phyloP scores from a whole-genome alignment of 2,113 vertebrate genomes.

The Phalacrocorax brasilianus region DNA sequence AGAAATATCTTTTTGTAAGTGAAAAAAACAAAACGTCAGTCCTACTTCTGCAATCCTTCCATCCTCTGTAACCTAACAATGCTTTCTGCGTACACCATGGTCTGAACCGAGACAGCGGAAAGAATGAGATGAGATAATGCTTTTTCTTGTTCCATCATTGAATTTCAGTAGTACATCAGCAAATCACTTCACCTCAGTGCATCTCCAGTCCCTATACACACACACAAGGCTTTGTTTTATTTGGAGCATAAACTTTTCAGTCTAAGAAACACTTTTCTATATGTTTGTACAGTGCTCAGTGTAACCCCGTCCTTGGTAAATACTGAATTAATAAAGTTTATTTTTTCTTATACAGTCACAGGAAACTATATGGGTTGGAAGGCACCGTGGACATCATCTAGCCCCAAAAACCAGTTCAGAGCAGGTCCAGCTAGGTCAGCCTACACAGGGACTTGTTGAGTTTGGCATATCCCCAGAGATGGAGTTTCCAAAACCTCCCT shows the following conservation, averaged over 20 bases:
- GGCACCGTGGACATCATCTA: not conserved
- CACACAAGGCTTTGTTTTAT: not conserved
- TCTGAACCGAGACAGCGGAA: not conserved
- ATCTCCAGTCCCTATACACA: not conserved
- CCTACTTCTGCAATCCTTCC: not conserved
- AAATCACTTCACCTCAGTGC: not conserved
- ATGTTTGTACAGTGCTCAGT: not conserved
- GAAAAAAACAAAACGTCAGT: not conserved
- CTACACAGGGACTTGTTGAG: not conserved
- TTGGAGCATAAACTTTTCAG: not conserved
- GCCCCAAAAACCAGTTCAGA: not conserved
- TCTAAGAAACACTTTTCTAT: not conserved
- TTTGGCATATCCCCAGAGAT: not conserved
- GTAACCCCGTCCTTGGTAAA: not conserved
- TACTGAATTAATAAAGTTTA: not conserved
- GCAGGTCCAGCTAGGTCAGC: not conserved
- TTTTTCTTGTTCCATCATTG: not conserved
- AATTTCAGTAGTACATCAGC: not conserved
- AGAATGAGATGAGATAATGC: not conserved
- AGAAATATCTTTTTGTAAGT: slow-evolving; percentile 23
- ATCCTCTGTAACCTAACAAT: not conserved
- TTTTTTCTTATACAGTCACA: not conserved
- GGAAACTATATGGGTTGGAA: not conserved
- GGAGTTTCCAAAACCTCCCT: not conserved
- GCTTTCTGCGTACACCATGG: not conserved